A percentile compares a stretch with the other conserved stretches of the same genome.
Conservation (phyloP, 2,888 invertebrate species). For the Cremastinae sp. region DNA sequence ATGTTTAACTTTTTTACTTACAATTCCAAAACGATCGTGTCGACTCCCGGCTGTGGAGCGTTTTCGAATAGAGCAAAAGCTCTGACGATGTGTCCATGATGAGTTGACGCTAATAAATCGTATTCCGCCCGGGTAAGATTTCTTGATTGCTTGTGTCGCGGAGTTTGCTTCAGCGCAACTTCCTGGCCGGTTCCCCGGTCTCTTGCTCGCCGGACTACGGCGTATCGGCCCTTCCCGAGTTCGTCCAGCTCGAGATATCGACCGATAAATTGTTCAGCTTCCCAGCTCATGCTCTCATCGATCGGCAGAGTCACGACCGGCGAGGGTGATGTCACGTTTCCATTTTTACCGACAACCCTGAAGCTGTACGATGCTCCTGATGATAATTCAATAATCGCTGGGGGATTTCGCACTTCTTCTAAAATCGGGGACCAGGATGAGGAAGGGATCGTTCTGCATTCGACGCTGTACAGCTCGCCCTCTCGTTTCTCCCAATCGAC, state of each 20-base stretch:
- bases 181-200: constrained; percentile 89
- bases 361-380: constrained; percentile 87
- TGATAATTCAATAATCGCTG: constrained; percentile 72
- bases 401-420: constrained; percentile 71
- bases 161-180: constrained; percentile 88
- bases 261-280: constrained; percentile 85
- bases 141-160: constrained; percentile 83
- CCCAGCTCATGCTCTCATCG: constrained; percentile 85
- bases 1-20: constrained; percentile 81
- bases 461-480: constrained; percentile 71
- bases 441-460: constrained; percentile 74
- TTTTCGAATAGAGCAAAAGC: constrained; percentile 90
- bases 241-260: constrained; percentile 86
- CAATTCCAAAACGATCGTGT: constrained; percentile 89
- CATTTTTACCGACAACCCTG: constrained; percentile 86
- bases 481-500: constrained; percentile 75
- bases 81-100: constrained; percentile 87
- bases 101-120: constrained; percentile 85
- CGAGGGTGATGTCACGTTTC: constrained; percentile 81
- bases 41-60: constrained; percentile 85
- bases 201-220: constrained; percentile 86
- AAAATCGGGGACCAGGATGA: constrained; percentile 71
- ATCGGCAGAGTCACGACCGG: constrained; percentile 84
- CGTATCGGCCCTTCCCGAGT: constrained; percentile 87
- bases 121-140: constrained; percentile 87